Conservation (phyloP, 2,113 vertebrate genomes). For the Nibea albiflora region DNA sequence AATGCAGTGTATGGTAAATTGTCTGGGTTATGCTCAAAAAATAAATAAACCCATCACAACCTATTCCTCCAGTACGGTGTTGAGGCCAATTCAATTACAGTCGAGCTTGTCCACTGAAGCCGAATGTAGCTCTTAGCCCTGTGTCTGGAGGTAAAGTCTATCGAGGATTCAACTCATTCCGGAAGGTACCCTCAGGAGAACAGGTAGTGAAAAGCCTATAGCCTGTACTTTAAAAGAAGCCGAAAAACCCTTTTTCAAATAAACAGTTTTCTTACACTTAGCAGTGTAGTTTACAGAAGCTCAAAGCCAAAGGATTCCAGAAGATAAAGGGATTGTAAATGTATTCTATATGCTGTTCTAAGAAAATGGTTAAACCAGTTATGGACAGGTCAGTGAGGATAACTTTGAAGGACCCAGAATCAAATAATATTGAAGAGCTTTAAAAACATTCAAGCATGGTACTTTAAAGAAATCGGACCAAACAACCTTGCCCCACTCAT, state of each 20-base stretch:
- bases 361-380: background rate
- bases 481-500: background rate
- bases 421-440: background rate
- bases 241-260: constrained; percentile 33
- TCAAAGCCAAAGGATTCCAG: background rate
- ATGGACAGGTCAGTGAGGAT: background rate
- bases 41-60: constrained; percentile 57
- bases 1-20: constrained; percentile 33
- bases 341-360: background rate
- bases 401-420: background rate
- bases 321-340: background rate
- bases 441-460: background rate
- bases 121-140: constrained; percentile 44
- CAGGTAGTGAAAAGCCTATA: constrained; percentile 21
- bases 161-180: constrained; percentile 59
- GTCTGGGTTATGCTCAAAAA: constrained; percentile 32
- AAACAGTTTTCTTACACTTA: constrained; percentile 20
- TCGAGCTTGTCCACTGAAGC: constrained; percentile 51
- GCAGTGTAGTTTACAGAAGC: constrained; percentile 5
- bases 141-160: constrained; percentile 61
- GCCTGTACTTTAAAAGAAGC: constrained; percentile 37
- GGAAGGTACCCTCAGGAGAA: constrained; percentile 43
- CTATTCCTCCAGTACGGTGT: constrained; percentile 26
- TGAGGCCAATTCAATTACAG: constrained; percentile 69
- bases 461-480: background rate